These are phyloP conservation scores for Drosophila hamatofila DNA, from an alignment of 2,888 invertebrate genomes.

Conservation along the genomic window DNA sequence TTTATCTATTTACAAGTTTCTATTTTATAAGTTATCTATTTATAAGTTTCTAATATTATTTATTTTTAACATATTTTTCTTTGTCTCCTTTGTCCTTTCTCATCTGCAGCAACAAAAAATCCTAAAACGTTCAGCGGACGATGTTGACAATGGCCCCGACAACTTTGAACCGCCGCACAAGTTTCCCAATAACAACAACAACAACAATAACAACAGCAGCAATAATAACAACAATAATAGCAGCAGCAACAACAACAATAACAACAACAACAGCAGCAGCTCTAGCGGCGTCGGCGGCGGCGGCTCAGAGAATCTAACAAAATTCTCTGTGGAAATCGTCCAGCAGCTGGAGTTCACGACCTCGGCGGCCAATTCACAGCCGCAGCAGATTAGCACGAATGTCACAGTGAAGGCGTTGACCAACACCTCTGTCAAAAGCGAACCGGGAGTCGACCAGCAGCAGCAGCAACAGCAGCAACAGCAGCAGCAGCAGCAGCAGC, in stretches of 20 bases:
- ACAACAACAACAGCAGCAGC: constrained; percentile 60
- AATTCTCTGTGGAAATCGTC: constrained; percentile 96
- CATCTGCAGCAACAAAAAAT: constrained; percentile 92
- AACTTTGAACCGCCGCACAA: constrained; percentile 91
- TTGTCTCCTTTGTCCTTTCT: constrained; percentile 24
- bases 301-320: constrained; percentile 87
- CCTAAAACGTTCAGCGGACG: constrained; percentile 90
- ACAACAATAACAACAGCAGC: constrained; percentile 80
- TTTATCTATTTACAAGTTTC: no score
- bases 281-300: constrained; percentile 60
- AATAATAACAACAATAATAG: constrained; percentile 58
- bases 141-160: constrained; percentile 86
- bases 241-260: constrained; percentile 33
- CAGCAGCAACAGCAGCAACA: constrained; percentile 35
- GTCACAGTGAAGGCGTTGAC: constrained; percentile 94
- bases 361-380: constrained; percentile 93
- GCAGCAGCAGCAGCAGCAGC: constrained; percentile 34
- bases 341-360: constrained; percentile 96
- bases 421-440: constrained; percentile 87
- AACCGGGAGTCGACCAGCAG: constrained; percentile 74
- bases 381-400: constrained; percentile 96
- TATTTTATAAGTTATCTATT: no score
- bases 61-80: constrained; percentile 14
- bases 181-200: constrained; percentile 86
- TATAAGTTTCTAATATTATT: no score